Conservation (phyloP, 1,140 invertebrate genomes). For the Melanaphis sacchari region DNA sequence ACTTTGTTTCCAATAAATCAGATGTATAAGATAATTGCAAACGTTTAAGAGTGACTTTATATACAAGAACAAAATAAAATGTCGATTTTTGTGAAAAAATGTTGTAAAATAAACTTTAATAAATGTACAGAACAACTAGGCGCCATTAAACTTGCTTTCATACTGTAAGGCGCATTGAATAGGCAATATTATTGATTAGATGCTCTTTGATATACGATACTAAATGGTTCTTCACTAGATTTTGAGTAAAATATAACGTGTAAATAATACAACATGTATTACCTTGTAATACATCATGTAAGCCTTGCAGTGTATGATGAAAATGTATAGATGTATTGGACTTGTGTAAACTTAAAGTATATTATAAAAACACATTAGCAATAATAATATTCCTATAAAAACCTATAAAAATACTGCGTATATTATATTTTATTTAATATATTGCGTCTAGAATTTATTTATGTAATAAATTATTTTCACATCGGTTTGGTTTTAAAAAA, state of each 20-base stretch:
- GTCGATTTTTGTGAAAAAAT: background rate
- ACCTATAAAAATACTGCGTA: background rate
- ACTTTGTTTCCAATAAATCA: background rate
- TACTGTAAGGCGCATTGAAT: conserved; percentile 42
- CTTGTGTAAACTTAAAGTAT: background rate
- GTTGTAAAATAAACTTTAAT: background rate
- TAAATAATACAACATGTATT: background rate
- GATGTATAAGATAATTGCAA: background rate
- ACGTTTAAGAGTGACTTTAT: background rate
- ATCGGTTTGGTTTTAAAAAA: background rate
- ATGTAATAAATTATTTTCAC: background rate
- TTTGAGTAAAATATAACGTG: background rate
- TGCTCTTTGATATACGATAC: conserved; percentile 23
- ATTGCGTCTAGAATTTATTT: background rate
- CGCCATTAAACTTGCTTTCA: conserved; percentile 27
- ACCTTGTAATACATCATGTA: too few relatives aligned
- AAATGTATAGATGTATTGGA: conserved; percentile 13
- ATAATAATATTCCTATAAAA: background rate
- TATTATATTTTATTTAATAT: background rate
- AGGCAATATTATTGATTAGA: conserved; percentile 46
- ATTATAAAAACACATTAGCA: background rate
- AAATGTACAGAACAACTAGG: background rate
- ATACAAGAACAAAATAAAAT: background rate
- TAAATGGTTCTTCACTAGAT: conserved; percentile 1
- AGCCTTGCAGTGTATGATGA: background rate